Conservation (phyloP, 2,113 vertebrate genomes). For the Pangasianodon hypophthalmus region DNA sequence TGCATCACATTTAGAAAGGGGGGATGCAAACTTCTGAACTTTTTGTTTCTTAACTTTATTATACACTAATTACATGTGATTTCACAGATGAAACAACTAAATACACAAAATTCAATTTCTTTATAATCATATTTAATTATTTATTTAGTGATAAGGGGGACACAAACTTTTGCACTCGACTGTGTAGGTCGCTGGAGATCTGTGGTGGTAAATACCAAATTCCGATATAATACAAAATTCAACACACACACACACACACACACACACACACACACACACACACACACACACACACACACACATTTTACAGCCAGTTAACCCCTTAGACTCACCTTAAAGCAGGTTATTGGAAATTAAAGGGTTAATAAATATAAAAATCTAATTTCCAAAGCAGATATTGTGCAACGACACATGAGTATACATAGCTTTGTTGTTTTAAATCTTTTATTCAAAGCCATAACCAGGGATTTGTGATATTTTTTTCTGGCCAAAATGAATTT, state of each 20-base stretch:
- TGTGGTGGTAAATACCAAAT: not conserved
- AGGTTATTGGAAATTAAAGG: not conserved
- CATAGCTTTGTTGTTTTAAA: not conserved
- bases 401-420: not conserved
- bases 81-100: not conserved
- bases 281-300: not conserved
- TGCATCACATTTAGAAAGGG: not conserved
- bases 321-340: not conserved
- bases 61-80: not conserved
- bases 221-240: not conserved
- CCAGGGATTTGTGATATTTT: not conserved
- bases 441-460: not conserved
- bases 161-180: not conserved
- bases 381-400: not conserved
- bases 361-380: conserved; percentile 1
- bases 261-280: conserved; percentile 5
- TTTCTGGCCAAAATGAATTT: not conserved
- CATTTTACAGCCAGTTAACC: not conserved
- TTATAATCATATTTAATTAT: not conserved
- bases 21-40: too few species aligned
- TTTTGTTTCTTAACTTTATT: too few species aligned
- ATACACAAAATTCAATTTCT: not conserved
- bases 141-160: not conserved
- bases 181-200: not conserved
- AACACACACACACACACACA: not conserved